These are phyloP conservation scores for Onychomys torridus DNA, from an alignment of 2,797 vertebrate species.

Conservation along the genomic window DNA sequence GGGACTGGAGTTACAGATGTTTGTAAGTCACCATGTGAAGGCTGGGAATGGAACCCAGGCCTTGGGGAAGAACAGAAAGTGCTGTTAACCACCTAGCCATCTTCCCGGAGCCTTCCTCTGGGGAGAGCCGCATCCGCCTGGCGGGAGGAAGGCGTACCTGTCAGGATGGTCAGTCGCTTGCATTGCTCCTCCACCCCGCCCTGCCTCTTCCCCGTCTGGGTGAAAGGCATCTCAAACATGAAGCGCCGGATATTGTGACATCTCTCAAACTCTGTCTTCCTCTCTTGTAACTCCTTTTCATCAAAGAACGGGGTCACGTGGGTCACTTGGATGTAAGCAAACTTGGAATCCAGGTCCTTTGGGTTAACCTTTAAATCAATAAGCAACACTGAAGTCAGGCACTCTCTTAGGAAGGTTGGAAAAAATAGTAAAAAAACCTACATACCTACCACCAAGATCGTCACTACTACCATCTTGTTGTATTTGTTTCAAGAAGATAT, in stretches of 20 bases:
- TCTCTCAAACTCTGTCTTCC: slow-evolving; percentile 97
- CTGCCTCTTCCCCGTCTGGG: slow-evolving; percentile 95
- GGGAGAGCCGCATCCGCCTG: neutral
- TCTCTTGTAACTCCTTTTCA: slow-evolving; percentile 96
- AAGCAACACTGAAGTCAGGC: neutral
- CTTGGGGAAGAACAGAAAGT: neutral
- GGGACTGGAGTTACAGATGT: neutral
- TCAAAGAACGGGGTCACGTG: slow-evolving; percentile 96
- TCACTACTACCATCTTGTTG: neutral
- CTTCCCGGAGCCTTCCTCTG: neutral
- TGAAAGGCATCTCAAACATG: slow-evolving; percentile 98
- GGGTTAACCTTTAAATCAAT: slow-evolving; percentile 93
- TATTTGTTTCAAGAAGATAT: slow-evolving; percentile 27
- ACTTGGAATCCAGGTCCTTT: slow-evolving; percentile 97
- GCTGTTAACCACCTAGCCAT: neutral
- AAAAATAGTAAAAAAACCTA: neutral
- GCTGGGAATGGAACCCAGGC: neutral
- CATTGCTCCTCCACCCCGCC: slow-evolving; percentile 98
- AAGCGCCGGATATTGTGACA: slow-evolving; percentile 98
- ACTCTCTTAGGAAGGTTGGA: neutral
- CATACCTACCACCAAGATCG: neutral
- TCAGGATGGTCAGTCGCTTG: slow-evolving; percentile 95
- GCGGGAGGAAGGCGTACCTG: slow-evolving; percentile 88
- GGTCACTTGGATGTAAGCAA: slow-evolving; percentile 99
- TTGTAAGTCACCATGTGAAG: neutral